Base-by-base conservation (phyloP, 1,140 invertebrate genomes). In the Eupristina koningsbergeri region DNA sequence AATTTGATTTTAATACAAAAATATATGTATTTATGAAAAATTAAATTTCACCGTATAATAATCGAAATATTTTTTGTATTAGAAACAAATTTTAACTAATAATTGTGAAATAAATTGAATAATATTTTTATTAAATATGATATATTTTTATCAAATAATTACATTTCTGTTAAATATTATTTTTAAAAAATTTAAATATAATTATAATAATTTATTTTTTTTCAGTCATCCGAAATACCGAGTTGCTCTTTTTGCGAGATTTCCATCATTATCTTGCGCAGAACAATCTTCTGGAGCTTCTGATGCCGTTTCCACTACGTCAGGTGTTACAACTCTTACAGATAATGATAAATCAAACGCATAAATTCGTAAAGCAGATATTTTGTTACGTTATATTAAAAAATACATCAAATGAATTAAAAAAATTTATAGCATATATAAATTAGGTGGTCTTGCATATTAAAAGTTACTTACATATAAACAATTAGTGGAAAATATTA, bases 151-250 rank as follows among this genome's bases (percentile, higher is more conserved):
- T n/a, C n/a, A n/a, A n/a, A n/a, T n/a, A n/a, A n/a, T n/a, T n/a
- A n/a, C n/a, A n/a, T n/a, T n/a, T n/a, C n/a, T n/a, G n/a, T n/a
- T n/a, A n/a, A n/a, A n/a, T n/a, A n/a, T n/a, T n/a, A n/a, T n/a
- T n/a, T n/a, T n/a, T n/a, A n/a, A n/a, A n/a, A n/a, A n/a, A n/a
- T n/a, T n/a, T n/a, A n/a, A n/a, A n/a, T n/a, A n/a, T n/a, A n/a
- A n/a, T 93, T 95, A 36, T 86, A 90, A 94, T 83, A 8, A 29
- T 17, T 17, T 53, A 26, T 39, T 61, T 15, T 58, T 76, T 53
- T 95, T 31, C 87, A 96, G 95, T 88, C 96, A 96, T 93, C 96
- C 96, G 29, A 96, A 96, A 88, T 97, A 96, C 88, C 93, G 95
- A 87, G 92, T 94, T 85, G 96, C 95, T 63, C 90, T 96, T 45